These are phyloP conservation scores for Bubo scandiacus DNA, from an alignment of 2,113 vertebrate species.

Conservation along the genomic window DNA sequence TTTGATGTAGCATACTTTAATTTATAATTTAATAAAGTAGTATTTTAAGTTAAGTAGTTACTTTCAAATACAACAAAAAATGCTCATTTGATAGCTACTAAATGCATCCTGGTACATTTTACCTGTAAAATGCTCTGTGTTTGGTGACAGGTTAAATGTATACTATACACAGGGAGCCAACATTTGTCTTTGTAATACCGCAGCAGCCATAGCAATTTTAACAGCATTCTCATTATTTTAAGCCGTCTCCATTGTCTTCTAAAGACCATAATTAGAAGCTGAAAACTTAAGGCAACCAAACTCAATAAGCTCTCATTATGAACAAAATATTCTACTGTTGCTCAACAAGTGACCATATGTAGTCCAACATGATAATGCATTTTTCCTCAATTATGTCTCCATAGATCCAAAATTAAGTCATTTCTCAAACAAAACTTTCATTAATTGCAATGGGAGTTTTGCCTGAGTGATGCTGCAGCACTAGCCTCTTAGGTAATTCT, in stretches of 20 bases:
- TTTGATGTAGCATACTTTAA: constrained; percentile 67
- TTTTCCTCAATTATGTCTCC: background rate
- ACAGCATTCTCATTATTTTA: constrained; percentile 74
- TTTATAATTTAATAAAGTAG: constrained; percentile 70
- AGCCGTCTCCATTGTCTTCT: constrained; percentile 72
- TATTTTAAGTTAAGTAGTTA: constrained; percentile 64
- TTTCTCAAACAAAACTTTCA: background rate
- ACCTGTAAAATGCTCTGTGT: constrained; percentile 68
- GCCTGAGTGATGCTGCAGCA: background rate
- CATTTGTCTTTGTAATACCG: constrained; percentile 45
- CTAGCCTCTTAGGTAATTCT: background rate
- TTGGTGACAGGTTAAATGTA: constrained; percentile 73
- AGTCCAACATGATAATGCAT: background rate
- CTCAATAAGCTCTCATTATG: constrained; percentile 48
- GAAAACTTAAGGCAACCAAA: constrained; percentile 69
- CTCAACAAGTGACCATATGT: constrained; percentile 57
- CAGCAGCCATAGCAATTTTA: constrained; percentile 60
- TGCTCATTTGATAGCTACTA: constrained; percentile 51
- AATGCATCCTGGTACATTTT: constrained; percentile 61
- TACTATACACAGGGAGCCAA: constrained; percentile 57
- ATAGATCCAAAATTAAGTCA: background rate
- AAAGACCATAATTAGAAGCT: constrained; percentile 74
- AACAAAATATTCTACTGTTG: constrained; percentile 60
- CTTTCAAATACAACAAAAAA: constrained; percentile 57
- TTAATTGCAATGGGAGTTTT: background rate